Percentiles rank a stretch among this genome's conserved stretches.
phyloP scores from a whole-genome alignment of 2,113 vertebrate species.

The Eubucco bourcierii region DNA sequence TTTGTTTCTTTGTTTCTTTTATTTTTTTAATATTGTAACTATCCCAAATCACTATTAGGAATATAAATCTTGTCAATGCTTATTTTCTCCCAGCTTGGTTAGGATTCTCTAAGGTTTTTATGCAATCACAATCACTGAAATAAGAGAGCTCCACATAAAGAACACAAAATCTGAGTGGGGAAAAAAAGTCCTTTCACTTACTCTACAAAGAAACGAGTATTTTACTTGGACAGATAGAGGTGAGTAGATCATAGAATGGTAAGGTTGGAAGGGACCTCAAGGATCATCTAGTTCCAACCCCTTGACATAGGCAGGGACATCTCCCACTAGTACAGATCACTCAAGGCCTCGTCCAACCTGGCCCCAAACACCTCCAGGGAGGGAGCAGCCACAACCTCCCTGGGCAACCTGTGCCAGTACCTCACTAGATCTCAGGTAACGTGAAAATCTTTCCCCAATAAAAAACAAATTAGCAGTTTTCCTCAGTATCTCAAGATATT shows the following conservation, averaged over 20 bases:
- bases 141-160: neutral
- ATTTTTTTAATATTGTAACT: neutral
- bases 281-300: no score
- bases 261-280: no score
- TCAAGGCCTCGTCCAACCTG: no score
- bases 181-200: neutral
- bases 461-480: neutral
- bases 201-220: neutral
- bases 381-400: no score
- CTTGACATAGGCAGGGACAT: no score
- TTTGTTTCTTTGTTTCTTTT: no score
- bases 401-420: no score
- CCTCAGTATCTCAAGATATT: neutral
- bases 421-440: neutral
- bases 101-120: neutral
- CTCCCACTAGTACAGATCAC: no score
- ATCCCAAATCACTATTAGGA: neutral
- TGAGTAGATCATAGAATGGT: no score
- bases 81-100: neutral
- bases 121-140: accelerated
- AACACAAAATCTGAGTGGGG: neutral
- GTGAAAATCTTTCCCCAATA: neutral
- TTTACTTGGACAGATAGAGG: neutral
- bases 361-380: no score
- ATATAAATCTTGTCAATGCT: neutral